Base-by-base conservation (phyloP, 2,888 invertebrate species). In the Panzeria rudis region DNA sequence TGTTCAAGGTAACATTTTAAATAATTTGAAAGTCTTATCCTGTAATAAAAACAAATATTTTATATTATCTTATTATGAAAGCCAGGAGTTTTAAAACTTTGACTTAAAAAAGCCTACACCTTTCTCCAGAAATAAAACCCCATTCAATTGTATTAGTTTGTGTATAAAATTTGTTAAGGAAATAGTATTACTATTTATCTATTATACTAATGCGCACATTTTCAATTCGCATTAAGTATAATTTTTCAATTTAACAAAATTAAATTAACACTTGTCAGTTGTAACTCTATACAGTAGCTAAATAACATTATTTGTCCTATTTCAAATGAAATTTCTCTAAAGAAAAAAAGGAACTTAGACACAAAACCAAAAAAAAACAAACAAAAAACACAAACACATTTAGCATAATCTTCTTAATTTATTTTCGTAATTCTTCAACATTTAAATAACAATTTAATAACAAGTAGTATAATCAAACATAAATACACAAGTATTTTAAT, bases 401-500 rank as follows among this genome's bases (percentile, higher is more conserved):
- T 20, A 64, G 20, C 32, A 50, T 50, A 52, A 76, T 72, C 17
- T 29, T 11, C 50, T n/a, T 72, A 72, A 68, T 72, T 78, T 71
- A 68, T 68, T 25, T 17, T 44, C 50, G 32, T 47, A 72, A 78
- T 68, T 52, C 78, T 69, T 52, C 29, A 52, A 41, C 73, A 81
- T 81, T 77, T 72, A 77, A 77, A 73, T 38, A 47, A 50, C 52
- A 72, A 73, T 78, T 72, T 77, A 50, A 77, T 69, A 77, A 56
- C 25, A 56, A 32, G 29, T 35, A n/a, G 23, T 23, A 38, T 50
- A 84, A 52, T 59, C 38, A 61, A 29, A 73, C 66, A 86, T 50
- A 76, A 78, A 79, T 66, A 75, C 38, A 44, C 20, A 56, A 79
- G 23, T 64, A 64, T 79, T 79, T 82, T 82, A 71, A 82, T 82